Percentiles rank a stretch among this genome's conserved stretches.
phyloP scores from a whole-genome alignment of 2,113 vertebrate species.

The Egretta garzetta region DNA sequence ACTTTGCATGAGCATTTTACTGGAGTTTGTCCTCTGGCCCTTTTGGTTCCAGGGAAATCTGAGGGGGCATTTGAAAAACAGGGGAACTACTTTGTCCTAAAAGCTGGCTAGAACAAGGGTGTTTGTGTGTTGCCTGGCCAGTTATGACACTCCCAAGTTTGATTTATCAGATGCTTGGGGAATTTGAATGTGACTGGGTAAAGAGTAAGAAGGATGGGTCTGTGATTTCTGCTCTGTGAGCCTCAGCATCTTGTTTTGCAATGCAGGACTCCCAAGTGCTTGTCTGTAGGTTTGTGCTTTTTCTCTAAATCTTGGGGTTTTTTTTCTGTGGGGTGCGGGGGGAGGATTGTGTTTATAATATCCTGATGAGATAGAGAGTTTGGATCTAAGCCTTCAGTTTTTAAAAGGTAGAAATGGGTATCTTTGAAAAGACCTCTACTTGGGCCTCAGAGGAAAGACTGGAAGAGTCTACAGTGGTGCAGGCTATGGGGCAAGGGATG shows the following conservation, averaged over 20 bases:
- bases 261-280: fast-evolving
- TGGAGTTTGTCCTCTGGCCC: neutral
- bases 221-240: neutral
- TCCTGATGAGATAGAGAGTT: neutral
- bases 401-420: neutral
- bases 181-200: neutral
- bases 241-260: neutral
- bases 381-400: neutral
- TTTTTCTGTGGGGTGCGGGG: fast-evolving
- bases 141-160: neutral
- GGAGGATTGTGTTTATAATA: neutral
- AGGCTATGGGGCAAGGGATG: neutral
- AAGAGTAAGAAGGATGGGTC: neutral
- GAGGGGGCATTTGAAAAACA: neutral
- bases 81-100: neutral
- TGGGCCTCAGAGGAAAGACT: neutral
- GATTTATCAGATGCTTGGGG: too few relatives aligned
- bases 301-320: neutral
- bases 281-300: neutral
- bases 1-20: neutral
- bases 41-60: neutral
- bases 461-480: neutral
- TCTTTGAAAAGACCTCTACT: neutral
- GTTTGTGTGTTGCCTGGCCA: neutral
- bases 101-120: neutral